These are phyloP conservation scores for Apantesis nais DNA, from an alignment of 2,888 invertebrate species.

Conservation along the genomic window DNA sequence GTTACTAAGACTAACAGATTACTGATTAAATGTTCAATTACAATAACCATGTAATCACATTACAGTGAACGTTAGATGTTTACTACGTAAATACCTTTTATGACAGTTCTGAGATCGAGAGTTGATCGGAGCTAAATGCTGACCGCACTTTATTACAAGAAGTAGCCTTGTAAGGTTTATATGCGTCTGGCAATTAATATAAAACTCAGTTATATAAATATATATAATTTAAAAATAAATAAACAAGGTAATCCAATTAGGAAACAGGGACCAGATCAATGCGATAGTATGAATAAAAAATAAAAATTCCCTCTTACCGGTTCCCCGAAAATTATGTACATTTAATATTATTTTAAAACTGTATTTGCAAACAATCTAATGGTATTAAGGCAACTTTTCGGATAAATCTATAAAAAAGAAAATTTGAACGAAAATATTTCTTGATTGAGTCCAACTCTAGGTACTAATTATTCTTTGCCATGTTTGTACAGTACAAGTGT, in stretches of 20 bases:
- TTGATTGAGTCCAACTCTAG: slow-evolving; percentile 54
- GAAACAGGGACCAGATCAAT: slow-evolving; percentile 49
- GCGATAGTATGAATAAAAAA: slow-evolving; percentile 37
- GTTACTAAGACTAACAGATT: too few relatives aligned
- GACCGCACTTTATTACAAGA: neutral
- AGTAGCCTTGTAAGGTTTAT: neutral
- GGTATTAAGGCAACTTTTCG: slow-evolving; percentile 9
- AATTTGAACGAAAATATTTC: slow-evolving; percentile 14
- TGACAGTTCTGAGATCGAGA: neutral
- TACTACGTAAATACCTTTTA: too few relatives aligned
- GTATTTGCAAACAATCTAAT: neutral
- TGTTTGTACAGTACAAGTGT: slow-evolving; percentile 79
- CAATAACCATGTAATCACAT: too few relatives aligned
- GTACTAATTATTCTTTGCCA: slow-evolving; percentile 66
- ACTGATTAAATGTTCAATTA: too few relatives aligned
- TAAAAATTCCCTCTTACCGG: slow-evolving; percentile 40
- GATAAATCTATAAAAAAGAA: slow-evolving; percentile 12
- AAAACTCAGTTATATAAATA: neutral
- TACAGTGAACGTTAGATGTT: too few relatives aligned
- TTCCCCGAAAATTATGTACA: slow-evolving; percentile 34
- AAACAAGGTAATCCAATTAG: slow-evolving; percentile 35
- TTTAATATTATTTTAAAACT: neutral
- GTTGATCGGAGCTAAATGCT: too few relatives aligned
- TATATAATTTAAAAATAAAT: slow-evolving; percentile 10
- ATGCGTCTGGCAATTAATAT: neutral